A percentile compares a stretch with the other conserved stretches of the same genome.
These are phyloP conservation scores for Agrotis puta DNA, from an alignment of 2,888 invertebrate species.

Conservation along the genomic window DNA sequence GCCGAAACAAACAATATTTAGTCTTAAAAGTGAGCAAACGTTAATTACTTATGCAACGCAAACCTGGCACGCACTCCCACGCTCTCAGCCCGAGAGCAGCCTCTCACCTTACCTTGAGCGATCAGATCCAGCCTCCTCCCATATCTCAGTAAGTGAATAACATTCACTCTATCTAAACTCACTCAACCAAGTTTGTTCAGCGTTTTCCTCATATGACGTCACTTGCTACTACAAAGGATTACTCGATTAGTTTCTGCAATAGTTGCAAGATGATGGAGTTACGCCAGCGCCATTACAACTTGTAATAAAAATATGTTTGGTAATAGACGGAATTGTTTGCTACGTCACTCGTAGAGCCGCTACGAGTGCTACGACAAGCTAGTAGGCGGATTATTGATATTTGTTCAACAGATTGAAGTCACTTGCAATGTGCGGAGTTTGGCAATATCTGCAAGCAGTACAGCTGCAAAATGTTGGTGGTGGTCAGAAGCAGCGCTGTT, in stretches of 20 bases:
- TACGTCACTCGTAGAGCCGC: slow-evolving; percentile 11
- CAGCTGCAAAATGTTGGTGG: not conserved
- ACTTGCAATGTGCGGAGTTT: not conserved
- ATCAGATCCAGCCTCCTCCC: not conserved
- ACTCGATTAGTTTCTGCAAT: slow-evolving; percentile 10
- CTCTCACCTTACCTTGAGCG: slow-evolving; percentile 39
- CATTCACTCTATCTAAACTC: slow-evolving; percentile 5
- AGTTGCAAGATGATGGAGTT: slow-evolving; percentile 5
- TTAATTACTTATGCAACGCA: slow-evolving; percentile 16
- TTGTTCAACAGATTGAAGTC: not conserved
- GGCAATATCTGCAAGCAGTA: not conserved
- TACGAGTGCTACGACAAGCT: slow-evolving; percentile 19
- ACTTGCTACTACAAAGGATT: slow-evolving; percentile 21
- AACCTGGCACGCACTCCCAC: slow-evolving; percentile 1
- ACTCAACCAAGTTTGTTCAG: slow-evolving; percentile 9
- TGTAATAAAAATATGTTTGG: not conserved
- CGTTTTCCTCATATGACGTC: slow-evolving; percentile 48
- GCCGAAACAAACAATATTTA: slow-evolving; percentile 1
- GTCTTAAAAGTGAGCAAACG: not conserved
- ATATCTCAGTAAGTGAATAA: not conserved
- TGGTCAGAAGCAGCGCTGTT: slow-evolving; percentile 9
- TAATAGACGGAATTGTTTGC: slow-evolving; percentile 3
- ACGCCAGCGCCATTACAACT: not conserved
- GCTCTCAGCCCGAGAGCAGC: not conserved
- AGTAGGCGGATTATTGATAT: not conserved